phyloP scores from a whole-genome alignment of 2,113 vertebrate species.

The Odontophorus gujanensis region DNA sequence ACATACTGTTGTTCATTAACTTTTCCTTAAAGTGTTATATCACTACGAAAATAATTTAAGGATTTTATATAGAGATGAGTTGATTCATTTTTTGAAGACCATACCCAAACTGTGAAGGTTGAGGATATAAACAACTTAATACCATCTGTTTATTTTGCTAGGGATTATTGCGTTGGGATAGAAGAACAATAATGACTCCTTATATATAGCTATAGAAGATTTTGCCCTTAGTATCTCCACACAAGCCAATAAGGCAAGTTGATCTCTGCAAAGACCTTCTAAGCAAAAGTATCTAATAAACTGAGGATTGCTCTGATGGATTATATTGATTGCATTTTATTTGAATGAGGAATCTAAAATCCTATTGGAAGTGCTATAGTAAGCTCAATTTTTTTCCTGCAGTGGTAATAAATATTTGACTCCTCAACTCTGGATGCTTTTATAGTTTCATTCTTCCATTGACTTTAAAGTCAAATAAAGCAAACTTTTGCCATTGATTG shows the following conservation, averaged over 20 bases:
- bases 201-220: neutral
- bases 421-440: conserved; percentile 73
- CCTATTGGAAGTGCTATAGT: neutral
- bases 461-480: conserved; percentile 67
- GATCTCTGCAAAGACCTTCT: conserved; percentile 34
- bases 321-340: conserved; percentile 53
- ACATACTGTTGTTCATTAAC: neutral
- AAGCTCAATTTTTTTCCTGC: conserved; percentile 15
- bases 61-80: neutral
- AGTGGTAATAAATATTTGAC: conserved; percentile 64
- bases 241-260: conserved; percentile 43
- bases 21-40: neutral
- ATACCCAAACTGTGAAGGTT: neutral
- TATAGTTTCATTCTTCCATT: conserved; percentile 74
- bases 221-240: neutral
- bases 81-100: neutral
- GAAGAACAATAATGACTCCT: neutral
- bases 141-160: neutral
- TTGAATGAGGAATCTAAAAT: conserved; percentile 42
- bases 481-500: conserved; percentile 79
- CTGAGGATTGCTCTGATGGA: neutral
- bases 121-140: neutral
- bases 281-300: conserved; percentile 58
- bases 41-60: neutral
- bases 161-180: neutral